Conservation (phyloP, 2,888 invertebrate species). For the Drosophila bunnanda region DNA sequence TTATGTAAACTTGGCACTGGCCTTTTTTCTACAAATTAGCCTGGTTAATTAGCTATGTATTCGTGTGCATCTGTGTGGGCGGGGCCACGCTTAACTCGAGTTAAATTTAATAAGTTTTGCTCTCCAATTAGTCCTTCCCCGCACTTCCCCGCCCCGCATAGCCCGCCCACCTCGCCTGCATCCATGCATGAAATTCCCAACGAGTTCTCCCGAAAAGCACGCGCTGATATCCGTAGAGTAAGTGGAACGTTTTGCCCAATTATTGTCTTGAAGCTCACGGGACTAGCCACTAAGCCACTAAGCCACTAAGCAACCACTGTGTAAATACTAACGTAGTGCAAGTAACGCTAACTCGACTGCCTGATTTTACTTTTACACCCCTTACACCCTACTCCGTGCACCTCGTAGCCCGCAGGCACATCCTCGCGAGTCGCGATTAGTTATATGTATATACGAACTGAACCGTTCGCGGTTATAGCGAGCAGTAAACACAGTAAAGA, state of each 20-base stretch:
- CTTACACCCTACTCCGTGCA: neutral
- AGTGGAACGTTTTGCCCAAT: slow-evolving; percentile 19
- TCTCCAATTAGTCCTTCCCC: slow-evolving; percentile 53
- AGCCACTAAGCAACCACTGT: slow-evolving; percentile 20
- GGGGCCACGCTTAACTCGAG: slow-evolving; percentile 51
- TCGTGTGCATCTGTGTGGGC: slow-evolving; percentile 25
- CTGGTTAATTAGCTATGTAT: slow-evolving; percentile 67
- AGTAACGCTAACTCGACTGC: slow-evolving; percentile 11
- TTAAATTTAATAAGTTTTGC: slow-evolving; percentile 63
- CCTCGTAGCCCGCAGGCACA: slow-evolving; percentile 22
- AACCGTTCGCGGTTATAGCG: slow-evolving; percentile 11
- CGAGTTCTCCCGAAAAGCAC: slow-evolving; percentile 23
- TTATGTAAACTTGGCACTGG: slow-evolving; percentile 50
- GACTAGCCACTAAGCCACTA: slow-evolving; percentile 14
- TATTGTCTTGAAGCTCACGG: slow-evolving; percentile 41
- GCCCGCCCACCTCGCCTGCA: slow-evolving; percentile 49
- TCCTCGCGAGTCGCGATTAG: slow-evolving; percentile 26
- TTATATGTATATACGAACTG: slow-evolving; percentile 23
- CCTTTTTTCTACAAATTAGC: slow-evolving; percentile 55
- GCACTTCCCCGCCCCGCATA: slow-evolving; percentile 8
- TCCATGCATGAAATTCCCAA: slow-evolving; percentile 66
- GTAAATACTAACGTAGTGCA: slow-evolving; percentile 24
- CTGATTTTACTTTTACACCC: slow-evolving; percentile 8
- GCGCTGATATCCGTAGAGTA: slow-evolving; percentile 21
- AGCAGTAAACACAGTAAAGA: slow-evolving; percentile 36